These are phyloP conservation scores for Ctena decussata DNA, from an alignment of 2,888 invertebrate species.

Conservation along the genomic window DNA sequence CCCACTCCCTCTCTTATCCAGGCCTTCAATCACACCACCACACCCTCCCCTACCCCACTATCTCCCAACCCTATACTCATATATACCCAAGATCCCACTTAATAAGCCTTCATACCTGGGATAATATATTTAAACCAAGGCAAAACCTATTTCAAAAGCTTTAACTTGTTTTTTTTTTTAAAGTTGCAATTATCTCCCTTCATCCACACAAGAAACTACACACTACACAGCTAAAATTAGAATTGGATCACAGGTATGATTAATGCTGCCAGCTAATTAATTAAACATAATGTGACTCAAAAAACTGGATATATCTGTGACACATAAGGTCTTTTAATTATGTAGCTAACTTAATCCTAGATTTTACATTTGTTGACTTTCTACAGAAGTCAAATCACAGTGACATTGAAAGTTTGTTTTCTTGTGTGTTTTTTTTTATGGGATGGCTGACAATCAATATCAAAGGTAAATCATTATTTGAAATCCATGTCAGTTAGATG, in stretches of 20 bases:
- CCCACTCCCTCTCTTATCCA: too few relatives aligned
- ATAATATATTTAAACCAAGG: too few relatives aligned
- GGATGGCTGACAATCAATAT: conserved; percentile 9
- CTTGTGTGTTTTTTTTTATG: not conserved
- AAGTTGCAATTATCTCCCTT: not conserved
- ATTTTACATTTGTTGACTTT: too few relatives aligned
- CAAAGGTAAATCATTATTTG: not conserved
- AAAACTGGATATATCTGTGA: not conserved
- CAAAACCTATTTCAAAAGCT: too few relatives aligned
- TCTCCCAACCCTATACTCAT: too few relatives aligned
- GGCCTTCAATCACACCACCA: too few relatives aligned
- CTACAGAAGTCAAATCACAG: not conserved
- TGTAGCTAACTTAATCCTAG: not conserved
- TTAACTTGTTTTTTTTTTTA: not conserved
- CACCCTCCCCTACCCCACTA: too few relatives aligned
- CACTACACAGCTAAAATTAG: not conserved
- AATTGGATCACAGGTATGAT: not conserved
- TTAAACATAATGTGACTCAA: not conserved
- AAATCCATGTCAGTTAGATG: too few relatives aligned
- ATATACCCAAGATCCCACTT: too few relatives aligned
- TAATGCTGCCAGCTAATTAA: not conserved
- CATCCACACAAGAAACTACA: not conserved
- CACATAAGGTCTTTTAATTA: not conserved
- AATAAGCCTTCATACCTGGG: too few relatives aligned
- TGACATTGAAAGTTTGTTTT: not conserved